These are phyloP conservation scores for Rhinopithecus roxellana DNA, from an alignment of 2,113 vertebrate species.

Conservation along the genomic window DNA sequence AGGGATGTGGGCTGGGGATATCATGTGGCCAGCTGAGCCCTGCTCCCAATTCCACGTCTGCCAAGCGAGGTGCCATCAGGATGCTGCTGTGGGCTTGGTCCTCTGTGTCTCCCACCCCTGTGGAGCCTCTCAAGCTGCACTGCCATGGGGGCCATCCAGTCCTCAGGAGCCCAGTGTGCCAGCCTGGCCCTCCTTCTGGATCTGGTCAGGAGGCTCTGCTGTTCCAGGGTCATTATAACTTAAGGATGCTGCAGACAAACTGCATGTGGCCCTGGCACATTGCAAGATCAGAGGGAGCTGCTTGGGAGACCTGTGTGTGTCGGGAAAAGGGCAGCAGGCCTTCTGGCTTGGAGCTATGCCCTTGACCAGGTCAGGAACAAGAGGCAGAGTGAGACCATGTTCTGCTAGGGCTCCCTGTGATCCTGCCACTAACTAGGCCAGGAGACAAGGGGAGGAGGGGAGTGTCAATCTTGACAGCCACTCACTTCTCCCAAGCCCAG, in stretches of 20 bases:
- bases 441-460: neutral
- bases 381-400: neutral
- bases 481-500: no score
- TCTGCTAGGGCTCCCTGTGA: neutral
- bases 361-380: neutral
- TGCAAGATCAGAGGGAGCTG: neutral
- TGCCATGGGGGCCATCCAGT: neutral
- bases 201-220: neutral
- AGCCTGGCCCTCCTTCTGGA: neutral
- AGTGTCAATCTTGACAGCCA: neutral
- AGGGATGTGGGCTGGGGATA: fast-evolving
- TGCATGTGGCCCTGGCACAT: neutral
- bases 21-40: neutral
- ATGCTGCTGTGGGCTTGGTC: no score
- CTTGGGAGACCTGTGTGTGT: neutral
- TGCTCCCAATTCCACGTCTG: neutral
- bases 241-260: neutral
- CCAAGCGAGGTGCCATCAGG: fast-evolving
- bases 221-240: neutral
- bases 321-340: neutral
- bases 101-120: neutral
- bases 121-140: neutral
- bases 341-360: neutral
- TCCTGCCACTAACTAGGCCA: neutral
- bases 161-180: neutral